Conservation (phyloP, 2,113 vertebrate species). For the Pseudorectes ferrugineus region DNA sequence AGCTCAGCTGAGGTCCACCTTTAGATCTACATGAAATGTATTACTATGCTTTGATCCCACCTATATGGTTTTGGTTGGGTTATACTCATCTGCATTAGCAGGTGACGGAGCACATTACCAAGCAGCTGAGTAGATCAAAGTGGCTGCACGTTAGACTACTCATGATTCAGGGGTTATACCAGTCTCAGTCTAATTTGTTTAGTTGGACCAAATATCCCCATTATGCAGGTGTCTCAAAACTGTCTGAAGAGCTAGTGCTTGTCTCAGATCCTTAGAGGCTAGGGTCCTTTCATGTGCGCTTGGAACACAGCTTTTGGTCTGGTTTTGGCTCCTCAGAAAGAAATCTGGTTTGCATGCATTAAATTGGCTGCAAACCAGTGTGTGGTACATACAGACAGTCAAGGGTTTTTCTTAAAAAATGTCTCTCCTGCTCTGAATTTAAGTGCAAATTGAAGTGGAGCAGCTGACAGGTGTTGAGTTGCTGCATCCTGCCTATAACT, state of each 20-base stretch:
- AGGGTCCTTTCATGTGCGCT: fast-evolving
- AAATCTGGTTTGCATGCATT: background rate
- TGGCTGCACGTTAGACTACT: background rate
- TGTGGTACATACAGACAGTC: background rate
- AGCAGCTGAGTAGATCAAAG: background rate
- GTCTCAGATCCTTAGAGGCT: background rate
- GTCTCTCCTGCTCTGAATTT: background rate
- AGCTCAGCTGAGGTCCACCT: background rate
- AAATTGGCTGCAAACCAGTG: background rate
- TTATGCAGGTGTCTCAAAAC: background rate
- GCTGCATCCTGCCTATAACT: background rate
- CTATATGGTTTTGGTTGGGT: background rate
- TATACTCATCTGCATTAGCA: background rate
- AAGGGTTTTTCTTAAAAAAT: background rate
- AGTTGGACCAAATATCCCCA: background rate
- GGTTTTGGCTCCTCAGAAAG: background rate
- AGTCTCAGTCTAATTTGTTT: background rate
- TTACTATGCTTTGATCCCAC: background rate
- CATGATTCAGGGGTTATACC: background rate
- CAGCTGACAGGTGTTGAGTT: background rate
- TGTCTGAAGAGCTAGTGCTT: background rate
- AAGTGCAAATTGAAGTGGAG: background rate
- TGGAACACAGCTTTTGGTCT: background rate
- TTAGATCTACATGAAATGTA: fast-evolving
- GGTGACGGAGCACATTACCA: background rate